These are phyloP conservation scores for Boulengerochromis microlepis DNA, from an alignment of 2,113 vertebrate genomes.

Conservation along the genomic window DNA sequence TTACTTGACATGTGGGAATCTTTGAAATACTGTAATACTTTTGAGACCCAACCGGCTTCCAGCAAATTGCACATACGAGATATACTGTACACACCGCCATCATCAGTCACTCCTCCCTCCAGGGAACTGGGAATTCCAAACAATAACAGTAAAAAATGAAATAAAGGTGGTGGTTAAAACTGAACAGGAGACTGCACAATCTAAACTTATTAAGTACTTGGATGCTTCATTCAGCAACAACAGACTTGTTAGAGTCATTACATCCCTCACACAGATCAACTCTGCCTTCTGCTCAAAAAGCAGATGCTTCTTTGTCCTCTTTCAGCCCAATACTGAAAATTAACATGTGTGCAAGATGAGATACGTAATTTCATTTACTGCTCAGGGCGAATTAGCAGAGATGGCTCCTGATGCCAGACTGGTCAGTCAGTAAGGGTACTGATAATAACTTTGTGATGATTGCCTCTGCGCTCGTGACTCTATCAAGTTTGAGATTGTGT, in stretches of 20 bases:
- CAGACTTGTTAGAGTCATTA: neutral
- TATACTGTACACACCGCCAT: neutral
- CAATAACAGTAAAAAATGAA: neutral
- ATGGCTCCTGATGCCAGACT: neutral
- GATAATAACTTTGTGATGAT: neutral
- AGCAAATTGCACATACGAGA: neutral
- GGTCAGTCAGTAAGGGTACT: neutral
- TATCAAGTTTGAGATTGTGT: neutral
- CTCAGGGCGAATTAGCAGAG: neutral
- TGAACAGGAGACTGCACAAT: neutral
- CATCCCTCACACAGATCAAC: neutral
- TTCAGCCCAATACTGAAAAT: conserved; percentile 24
- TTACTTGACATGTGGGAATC: neutral
- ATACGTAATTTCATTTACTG: conserved; percentile 25
- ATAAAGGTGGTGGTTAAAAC: neutral
- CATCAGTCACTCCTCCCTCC: neutral
- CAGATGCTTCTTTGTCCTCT: neutral
- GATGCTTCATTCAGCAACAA: neutral
- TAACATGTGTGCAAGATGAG: neutral
- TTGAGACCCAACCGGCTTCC: neutral
- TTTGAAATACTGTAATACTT: neutral
- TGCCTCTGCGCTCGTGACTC: neutral
- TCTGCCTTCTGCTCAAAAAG: neutral
- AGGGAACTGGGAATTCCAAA: neutral
- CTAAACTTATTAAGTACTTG: neutral